Conservation (phyloP, 2,888 invertebrate species). For the Criorhina ranunculi region DNA sequence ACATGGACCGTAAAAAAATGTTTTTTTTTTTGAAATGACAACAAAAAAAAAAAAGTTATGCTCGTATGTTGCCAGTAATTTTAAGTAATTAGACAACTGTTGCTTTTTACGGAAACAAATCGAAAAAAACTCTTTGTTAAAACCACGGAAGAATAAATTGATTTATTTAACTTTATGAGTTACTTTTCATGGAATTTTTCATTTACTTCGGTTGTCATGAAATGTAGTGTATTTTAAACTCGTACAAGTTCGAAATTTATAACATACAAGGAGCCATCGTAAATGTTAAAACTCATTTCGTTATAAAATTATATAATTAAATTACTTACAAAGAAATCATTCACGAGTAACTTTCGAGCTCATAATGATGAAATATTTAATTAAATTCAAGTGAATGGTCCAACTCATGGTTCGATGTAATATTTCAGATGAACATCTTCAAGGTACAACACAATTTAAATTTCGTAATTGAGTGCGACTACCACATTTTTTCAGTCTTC, state of each 20-base stretch:
- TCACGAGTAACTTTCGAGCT: background rate
- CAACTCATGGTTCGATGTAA: background rate
- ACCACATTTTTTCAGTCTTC: background rate
- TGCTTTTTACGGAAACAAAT: too few species aligned
- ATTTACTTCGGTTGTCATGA: too few species aligned
- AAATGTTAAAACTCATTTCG: background rate
- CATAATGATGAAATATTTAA: background rate
- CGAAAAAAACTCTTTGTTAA: too few species aligned
- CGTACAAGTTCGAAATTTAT: conserved; percentile 1
- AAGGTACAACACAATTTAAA: conserved; percentile 19
- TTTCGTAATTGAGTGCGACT: conserved; percentile 28
- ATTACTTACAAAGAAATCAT: conserved; percentile 2
- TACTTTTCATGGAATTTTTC: too few species aligned
- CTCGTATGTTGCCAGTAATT: too few species aligned
- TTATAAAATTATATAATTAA: conserved; percentile 5
- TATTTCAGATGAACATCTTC: conserved; percentile 6
- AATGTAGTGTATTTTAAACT: conserved; percentile 6
- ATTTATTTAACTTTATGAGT: too few species aligned
- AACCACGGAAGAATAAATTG: too few species aligned
- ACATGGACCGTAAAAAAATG: too few species aligned
- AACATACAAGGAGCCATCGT: background rate
- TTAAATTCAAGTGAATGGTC: background rate
- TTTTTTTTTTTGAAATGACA: too few species aligned
- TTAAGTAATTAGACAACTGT: too few species aligned
- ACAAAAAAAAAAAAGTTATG: too few species aligned